Conservation (phyloP, 2,888 invertebrate species). For the Campaea margaritaria region DNA sequence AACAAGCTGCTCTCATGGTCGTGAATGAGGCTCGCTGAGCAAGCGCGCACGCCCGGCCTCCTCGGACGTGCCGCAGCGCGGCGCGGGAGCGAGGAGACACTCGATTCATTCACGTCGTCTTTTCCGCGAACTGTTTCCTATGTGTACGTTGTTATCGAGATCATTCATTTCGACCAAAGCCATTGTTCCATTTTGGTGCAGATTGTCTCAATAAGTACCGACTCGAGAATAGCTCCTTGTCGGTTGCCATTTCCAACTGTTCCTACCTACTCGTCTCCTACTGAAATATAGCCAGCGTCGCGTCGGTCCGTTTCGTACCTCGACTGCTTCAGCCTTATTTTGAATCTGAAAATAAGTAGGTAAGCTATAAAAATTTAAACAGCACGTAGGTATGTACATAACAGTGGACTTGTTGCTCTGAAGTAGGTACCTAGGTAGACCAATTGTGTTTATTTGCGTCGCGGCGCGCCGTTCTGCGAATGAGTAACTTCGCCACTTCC, state of each 20-base stretch:
- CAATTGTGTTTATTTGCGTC: slow-evolving; percentile 32
- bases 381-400: no score
- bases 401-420: no score
- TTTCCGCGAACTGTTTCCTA: slow-evolving; percentile 15
- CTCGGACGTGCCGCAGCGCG: neutral
- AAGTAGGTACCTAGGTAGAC: neutral
- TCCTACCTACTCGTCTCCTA: neutral
- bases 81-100: neutral
- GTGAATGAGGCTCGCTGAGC: slow-evolving; percentile 15
- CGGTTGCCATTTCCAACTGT: no score
- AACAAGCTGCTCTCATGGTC: neutral
- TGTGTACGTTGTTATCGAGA: slow-evolving; percentile 1
- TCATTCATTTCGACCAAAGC: neutral
- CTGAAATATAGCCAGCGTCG: neutral
- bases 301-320: no score
- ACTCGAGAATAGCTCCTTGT: neutral
- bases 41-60: slow-evolving; percentile 9
- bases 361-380: no score
- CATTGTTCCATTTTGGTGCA: slow-evolving; percentile 20
- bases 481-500: slow-evolving; percentile 52
- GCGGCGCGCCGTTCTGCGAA: slow-evolving; percentile 59
- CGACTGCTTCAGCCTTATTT: no score
- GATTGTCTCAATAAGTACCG: neutral
- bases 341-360: no score
- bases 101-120: slow-evolving; percentile 9